phyloP scores from a whole-genome alignment of 2,113 vertebrate species.

The Archilochus colubris region DNA sequence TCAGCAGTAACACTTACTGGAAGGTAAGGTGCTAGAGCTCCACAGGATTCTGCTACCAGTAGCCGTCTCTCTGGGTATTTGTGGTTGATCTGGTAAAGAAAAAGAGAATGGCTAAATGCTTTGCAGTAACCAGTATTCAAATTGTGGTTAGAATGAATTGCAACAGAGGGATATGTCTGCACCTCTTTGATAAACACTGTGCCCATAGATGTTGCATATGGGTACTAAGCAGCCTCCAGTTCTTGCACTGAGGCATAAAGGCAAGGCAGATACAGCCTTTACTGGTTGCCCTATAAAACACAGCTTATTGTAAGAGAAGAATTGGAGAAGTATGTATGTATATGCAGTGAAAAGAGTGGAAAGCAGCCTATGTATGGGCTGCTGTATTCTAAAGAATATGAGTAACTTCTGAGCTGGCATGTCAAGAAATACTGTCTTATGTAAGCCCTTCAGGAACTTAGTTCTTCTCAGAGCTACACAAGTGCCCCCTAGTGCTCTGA shows the following conservation, averaged over 20 bases:
- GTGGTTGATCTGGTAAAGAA: constrained; percentile 91
- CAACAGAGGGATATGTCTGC: accelerated
- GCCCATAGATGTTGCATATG: neutral
- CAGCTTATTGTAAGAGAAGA: neutral
- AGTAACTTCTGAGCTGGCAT: neutral
- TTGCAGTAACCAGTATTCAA: neutral
- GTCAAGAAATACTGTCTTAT: neutral
- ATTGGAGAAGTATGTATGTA: accelerated
- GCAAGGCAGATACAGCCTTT: neutral
- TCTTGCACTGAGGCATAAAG: neutral
- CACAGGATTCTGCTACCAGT: constrained; percentile 96
- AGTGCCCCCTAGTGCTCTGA: constrained; percentile 56
- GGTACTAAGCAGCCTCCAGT: neutral
- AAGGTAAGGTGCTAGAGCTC: constrained; percentile 95
- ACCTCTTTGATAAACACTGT: neutral
- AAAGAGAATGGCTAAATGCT: neutral
- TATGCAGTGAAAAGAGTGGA: neutral
- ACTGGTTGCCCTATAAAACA: neutral
- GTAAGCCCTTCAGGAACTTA: neutral
- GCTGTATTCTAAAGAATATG: neutral
- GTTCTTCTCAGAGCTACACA: neutral
- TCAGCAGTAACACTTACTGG: constrained; percentile 83
- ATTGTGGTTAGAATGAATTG: neutral
- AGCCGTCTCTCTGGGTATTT: constrained; percentile 98
- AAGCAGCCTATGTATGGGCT: accelerated